Base-by-base conservation (phyloP, 2,888 invertebrate genomes). In the Andrena chrysosceles region DNA sequence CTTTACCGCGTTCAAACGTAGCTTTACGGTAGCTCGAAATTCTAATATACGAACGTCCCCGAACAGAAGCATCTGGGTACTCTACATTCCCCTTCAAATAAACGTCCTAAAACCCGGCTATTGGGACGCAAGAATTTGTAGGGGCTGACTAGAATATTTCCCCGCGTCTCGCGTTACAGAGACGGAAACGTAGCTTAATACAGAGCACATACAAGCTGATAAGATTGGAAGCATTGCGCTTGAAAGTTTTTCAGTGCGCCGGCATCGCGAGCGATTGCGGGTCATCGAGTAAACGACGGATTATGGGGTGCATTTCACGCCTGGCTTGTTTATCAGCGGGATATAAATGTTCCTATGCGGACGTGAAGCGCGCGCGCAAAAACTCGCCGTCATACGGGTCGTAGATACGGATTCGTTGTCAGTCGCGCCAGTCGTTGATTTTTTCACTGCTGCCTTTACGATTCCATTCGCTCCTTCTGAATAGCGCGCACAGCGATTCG, bases 301-400 rank as follows among this genome's bases (percentile, higher is more conserved):
- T 85, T 82, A 85, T 79, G 26, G 69, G 62, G 23, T 52, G 49
- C 72, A 71, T 83, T 86, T 86, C 73, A 86, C 52, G 66, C 20
- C 63, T n/a, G 48, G 49, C 73, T 73, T 70, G 63, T 49, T 49
- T 77, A 68, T 68, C 76, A 20, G 71, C 13, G 2, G 23, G 56
- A 69, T 76, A 62, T 64, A 59, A 69, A 64, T 69, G 52, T 68
- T 48, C 23, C 63, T 23, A 16, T 49, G 52, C 62, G 42, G 59
- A 59, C 56, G 68, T 60, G 70, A 67, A 71, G 48, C 72, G 73
- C 69, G 75, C 83, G 52, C 69, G 73, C 73, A 77, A 80, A 77
- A 83, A 66, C 66, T 81, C 62, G 68, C 83, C 67, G 62, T 83
- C 64, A 86, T 85, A 83, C 86, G 83, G 83, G 83, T 23, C 64